Percentiles rank a stretch among this genome's conserved stretches.
Conservation (phyloP, 1,140 invertebrate genomes). For the Pissodes strobi region DNA sequence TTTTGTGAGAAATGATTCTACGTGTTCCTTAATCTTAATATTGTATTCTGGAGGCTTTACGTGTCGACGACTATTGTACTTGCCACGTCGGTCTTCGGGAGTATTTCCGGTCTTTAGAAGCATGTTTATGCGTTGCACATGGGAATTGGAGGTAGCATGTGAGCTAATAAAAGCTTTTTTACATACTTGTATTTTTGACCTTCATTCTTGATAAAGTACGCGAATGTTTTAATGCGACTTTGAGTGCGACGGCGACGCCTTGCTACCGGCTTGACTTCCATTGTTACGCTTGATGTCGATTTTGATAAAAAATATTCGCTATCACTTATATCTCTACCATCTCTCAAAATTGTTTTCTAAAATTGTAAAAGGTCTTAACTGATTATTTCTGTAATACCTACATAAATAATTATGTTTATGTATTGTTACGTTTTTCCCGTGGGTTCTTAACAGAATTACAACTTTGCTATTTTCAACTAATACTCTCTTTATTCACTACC, state of each 20-base stretch:
- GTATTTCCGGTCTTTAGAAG: constrained; percentile 24
- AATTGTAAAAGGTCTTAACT: too few relatives aligned
- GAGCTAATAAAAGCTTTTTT: not conserved
- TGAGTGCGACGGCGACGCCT: not conserved
- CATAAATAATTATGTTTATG: too few relatives aligned
- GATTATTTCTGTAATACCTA: not conserved
- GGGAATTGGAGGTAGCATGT: too few relatives aligned
- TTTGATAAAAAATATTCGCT: not conserved
- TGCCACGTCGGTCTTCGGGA: constrained; percentile 31
- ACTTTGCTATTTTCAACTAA: too few relatives aligned
- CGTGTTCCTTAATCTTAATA: constrained; percentile 3
- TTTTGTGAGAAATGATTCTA: not conserved
- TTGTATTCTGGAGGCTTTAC: not conserved
- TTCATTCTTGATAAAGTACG: constrained; percentile 29
- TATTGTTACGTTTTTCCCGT: too few relatives aligned
- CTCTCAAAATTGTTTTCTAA: not conserved
- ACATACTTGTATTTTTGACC: constrained; percentile 21
- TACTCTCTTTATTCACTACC: too few relatives aligned
- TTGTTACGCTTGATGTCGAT: not conserved
- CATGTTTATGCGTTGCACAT: constrained; percentile 21
- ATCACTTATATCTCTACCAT: not conserved
- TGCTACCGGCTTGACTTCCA: too few relatives aligned
- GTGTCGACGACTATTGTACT: constrained; percentile 24
- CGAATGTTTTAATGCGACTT: not conserved
- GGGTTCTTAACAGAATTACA: too few relatives aligned